Evolutionary conservation across 92 coral and sea anemone species (phyloP).

Genomic region (Chrysogorgia sp.): DNA sequence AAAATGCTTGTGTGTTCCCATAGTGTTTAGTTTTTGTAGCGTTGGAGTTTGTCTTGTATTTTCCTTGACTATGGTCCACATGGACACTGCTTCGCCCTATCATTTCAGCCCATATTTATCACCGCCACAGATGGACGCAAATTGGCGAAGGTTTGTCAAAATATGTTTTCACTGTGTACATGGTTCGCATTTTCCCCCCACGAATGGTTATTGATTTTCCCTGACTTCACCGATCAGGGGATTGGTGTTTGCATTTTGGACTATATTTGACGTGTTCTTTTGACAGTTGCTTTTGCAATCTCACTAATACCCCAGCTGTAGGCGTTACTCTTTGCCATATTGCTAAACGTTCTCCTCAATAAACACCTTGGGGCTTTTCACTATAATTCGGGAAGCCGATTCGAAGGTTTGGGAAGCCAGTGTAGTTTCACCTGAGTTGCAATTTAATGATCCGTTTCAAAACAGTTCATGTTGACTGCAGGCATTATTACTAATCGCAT

Average conservation of each 20-base stretch:
- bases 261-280: neutral
- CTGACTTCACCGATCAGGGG: neutral
- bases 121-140: slow-evolving; percentile 36
- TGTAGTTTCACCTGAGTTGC: too few species aligned
- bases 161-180: neutral
- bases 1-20: neutral
- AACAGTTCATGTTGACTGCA: too few species aligned
- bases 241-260: neutral
- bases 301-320: neutral
- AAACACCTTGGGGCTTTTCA: too few species aligned
- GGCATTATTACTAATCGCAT: too few species aligned
- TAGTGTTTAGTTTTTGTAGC: too few species aligned
- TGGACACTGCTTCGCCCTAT: slow-evolving; percentile 20
- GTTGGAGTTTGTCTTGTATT: neutral
- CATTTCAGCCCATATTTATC: slow-evolving; percentile 45
- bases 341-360: too few species aligned
- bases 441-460: too few species aligned
- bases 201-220: too few species aligned
- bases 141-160: slow-evolving; percentile 45
- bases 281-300: neutral
- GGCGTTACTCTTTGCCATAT: neutral
- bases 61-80: slow-evolving; percentile 24
- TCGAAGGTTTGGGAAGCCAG: too few species aligned
- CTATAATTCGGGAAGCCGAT: too few species aligned
- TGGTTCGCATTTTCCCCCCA: neutral